Percentiles rank a stretch among this genome's conserved stretches.
These are phyloP conservation scores for Doryteuthis pealeii DNA, from an alignment of 1,140 invertebrate genomes.

Conservation along the genomic window DNA sequence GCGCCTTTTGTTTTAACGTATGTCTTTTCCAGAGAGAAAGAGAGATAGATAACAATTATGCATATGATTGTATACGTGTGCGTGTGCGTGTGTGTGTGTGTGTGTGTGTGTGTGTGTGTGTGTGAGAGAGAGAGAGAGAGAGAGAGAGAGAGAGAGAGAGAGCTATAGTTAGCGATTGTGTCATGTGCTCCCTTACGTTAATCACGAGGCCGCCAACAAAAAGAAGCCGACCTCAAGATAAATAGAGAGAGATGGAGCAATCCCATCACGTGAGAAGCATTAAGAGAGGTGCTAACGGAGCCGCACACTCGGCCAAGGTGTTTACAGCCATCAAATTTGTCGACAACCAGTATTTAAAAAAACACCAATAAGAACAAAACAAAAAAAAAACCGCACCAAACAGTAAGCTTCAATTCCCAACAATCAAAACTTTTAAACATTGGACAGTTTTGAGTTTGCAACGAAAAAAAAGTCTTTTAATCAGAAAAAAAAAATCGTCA, in stretches of 20 bases:
- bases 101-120: constrained; percentile 23
- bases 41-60: neutral
- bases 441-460: too few relatives aligned
- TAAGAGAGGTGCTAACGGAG: neutral
- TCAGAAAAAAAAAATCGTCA: too few relatives aligned
- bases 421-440: too few relatives aligned
- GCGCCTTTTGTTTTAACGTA: too few relatives aligned
- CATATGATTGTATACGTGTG: constrained; percentile 24
- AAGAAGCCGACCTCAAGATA: neutral
- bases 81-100: constrained; percentile 22
- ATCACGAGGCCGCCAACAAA: neutral
- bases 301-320: neutral
- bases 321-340: neutral
- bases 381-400: neutral
- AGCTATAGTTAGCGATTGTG: constrained; percentile 23
- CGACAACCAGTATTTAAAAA: neutral
- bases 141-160: constrained; percentile 33
- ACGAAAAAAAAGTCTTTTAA: too few relatives aligned
- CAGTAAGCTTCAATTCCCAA: too few relatives aligned
- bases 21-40: too few relatives aligned
- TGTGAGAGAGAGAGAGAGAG: constrained; percentile 26
- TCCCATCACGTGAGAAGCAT: neutral
- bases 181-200: constrained; percentile 29
- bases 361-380: neutral
- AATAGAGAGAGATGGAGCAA: neutral